Conservation (phyloP, 2,888 invertebrate species). For the Sericinus montela region DNA sequence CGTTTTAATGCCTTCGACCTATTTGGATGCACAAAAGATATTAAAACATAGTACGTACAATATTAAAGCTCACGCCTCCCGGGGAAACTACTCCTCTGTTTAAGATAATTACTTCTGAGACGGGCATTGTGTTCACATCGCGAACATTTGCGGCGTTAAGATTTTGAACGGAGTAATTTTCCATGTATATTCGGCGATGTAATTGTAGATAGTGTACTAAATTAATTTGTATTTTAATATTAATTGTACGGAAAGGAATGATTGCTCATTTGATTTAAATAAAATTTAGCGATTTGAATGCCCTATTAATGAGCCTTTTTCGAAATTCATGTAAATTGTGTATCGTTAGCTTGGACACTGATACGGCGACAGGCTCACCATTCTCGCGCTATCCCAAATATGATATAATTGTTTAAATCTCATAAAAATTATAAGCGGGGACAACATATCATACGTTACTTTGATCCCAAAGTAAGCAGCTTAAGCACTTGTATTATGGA, state of each 20-base stretch:
- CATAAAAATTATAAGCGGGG: no score
- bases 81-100: slow-evolving; percentile 10
- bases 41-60: slow-evolving; percentile 12
- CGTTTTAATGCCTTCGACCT: slow-evolving; percentile 3
- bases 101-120: slow-evolving; percentile 17
- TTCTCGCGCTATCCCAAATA: no score
- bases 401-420: no score
- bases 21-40: slow-evolving; percentile 5
- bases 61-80: slow-evolving; percentile 10
- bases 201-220: neutral
- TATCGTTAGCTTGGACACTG: no score
- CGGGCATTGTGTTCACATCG: slow-evolving; percentile 15
- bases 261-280: neutral
- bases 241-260: neutral
- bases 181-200: slow-evolving; percentile 8
- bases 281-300: no score
- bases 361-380: no score
- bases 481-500: no score
- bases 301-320: no score
- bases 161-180: slow-evolving; percentile 16
- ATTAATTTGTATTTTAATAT: neutral
- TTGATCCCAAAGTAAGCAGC: no score
- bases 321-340: no score
- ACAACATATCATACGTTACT: no score
- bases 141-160: slow-evolving; percentile 9